Evolutionary conservation across 1,140 invertebrate species (phyloP).

Genomic region (Zaprionus ghesquierei): DNA sequence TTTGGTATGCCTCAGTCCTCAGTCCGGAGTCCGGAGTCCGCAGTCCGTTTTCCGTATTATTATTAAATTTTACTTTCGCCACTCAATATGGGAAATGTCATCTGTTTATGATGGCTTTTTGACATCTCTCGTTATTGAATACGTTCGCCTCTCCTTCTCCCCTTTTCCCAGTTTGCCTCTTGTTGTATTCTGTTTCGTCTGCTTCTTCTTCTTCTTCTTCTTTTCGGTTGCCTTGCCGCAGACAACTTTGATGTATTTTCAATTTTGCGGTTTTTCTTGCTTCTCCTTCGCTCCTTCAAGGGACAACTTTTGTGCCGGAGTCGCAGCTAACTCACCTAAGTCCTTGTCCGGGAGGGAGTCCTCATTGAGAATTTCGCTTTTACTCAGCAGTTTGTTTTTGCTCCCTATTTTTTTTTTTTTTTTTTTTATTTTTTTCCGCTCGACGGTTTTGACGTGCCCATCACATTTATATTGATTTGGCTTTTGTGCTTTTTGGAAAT

Average conservation of each 20-base stretch:
- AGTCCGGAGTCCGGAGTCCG: background rate
- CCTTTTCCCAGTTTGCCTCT: slow-evolving; percentile 5
- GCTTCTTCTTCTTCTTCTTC: background rate
- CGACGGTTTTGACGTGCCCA: slow-evolving; percentile 27
- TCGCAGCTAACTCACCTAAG: slow-evolving; percentile 17
- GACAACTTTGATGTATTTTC: slow-evolving; percentile 74
- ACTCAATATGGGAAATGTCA: slow-evolving; percentile 81
- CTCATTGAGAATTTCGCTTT: background rate
- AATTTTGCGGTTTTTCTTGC: slow-evolving; percentile 63
- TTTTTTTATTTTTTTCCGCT: slow-evolving; percentile 8
- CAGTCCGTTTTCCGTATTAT: slow-evolving; percentile 51
- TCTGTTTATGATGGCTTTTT: slow-evolving; percentile 81
- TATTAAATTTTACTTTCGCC: slow-evolving; percentile 82
- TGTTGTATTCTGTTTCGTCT: background rate
- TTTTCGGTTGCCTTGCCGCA: slow-evolving; percentile 19
- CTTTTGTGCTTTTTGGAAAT: slow-evolving; percentile 15
- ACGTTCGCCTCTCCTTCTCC: slow-evolving; percentile 47
- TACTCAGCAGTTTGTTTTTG: background rate
- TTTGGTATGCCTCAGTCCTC: background rate
- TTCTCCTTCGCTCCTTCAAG: background rate
- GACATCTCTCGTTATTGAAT: slow-evolving; percentile 81
- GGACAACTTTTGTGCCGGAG: slow-evolving; percentile 17
- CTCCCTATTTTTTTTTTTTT: background rate
- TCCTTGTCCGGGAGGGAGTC: slow-evolving; percentile 28
- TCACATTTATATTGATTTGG: slow-evolving; percentile 40